Percentiles rank a stretch among this genome's conserved stretches.
These are phyloP conservation scores for Lasiurus borealis DNA, from an alignment of 2,113 vertebrate species.

Conservation along the genomic window DNA sequence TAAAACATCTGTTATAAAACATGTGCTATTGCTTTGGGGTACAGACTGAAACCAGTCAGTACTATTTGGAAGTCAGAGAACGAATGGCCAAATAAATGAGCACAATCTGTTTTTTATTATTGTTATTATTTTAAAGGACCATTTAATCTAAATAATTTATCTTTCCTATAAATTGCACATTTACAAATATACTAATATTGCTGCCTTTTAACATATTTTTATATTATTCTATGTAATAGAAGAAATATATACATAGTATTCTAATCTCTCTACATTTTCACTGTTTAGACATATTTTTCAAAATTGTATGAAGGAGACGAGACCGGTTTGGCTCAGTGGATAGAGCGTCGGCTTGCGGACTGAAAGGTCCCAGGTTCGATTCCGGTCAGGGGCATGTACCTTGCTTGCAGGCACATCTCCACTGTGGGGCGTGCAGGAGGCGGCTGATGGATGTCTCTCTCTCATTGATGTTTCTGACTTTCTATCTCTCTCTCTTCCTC, in stretches of 20 bases:
- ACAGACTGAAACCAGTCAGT: constrained; percentile 82
- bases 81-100: constrained; percentile 82
- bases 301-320: not conserved
- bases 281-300: not conserved
- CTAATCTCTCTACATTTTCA: not conserved
- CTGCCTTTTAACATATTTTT: constrained; percentile 24
- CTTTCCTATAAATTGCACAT: constrained; percentile 50
- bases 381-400: no score
- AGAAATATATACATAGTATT: not conserved
- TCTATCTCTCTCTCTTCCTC: no score
- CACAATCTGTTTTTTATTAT: constrained; percentile 70
- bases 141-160: constrained; percentile 74
- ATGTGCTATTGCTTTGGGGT: constrained; percentile 85
- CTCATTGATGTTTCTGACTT: no score
- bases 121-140: constrained; percentile 69
- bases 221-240: not conserved
- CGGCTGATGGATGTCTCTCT: no score
- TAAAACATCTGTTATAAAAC: constrained; percentile 88
- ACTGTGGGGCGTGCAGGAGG: no score
- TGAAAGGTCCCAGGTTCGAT: no score
- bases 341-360: no score
- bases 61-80: constrained; percentile 82
- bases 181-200: constrained; percentile 57
- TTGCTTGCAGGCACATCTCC: no score
- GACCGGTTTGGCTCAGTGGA: no score